A percentile compares a stretch with the other conserved stretches of the same genome.
Evolutionary conservation across 2,888 invertebrate genomes (phyloP).

Genomic region (Neoascia interrupta): DNA sequence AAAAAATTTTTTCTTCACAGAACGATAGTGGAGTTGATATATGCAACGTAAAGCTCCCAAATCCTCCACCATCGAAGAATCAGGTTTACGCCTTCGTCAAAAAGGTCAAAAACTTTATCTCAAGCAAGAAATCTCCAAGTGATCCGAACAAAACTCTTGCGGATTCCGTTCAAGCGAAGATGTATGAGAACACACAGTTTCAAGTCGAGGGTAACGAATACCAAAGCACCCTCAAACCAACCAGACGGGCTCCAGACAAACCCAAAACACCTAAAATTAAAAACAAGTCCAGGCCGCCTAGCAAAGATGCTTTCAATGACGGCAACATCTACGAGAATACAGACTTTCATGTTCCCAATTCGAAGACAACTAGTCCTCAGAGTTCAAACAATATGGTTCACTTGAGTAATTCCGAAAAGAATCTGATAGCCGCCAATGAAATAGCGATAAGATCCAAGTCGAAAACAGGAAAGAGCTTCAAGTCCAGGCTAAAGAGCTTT

Average conservation of each 20-base stretch:
- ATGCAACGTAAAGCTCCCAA: constrained; percentile 82
- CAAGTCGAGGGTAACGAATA: constrained; percentile 72
- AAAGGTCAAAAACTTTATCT: constrained; percentile 84
- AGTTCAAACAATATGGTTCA: constrained; percentile 19
- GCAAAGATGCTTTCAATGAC: no score
- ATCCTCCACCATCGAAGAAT: constrained; percentile 81
- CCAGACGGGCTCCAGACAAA: constrained; percentile 54
- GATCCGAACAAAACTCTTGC: constrained; percentile 66
- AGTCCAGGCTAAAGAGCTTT: constrained; percentile 83
- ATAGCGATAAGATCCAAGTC: constrained; percentile 78
- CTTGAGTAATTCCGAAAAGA: constrained; percentile 79
- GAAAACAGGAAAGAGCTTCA: constrained; percentile 81
- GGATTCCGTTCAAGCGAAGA: constrained; percentile 74
- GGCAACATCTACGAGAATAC: constrained; percentile 75
- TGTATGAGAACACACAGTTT: constrained; percentile 77
- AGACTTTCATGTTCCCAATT: constrained; percentile 72
- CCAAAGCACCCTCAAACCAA: constrained; percentile 70
- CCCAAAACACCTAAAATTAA: constrained; percentile 38
- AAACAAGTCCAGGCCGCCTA: no score
- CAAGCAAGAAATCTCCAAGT: constrained; percentile 77
- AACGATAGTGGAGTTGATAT: constrained; percentile 81
- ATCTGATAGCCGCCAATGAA: constrained; percentile 75
- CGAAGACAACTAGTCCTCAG: constrained; percentile 54
- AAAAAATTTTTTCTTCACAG: constrained; percentile 69
- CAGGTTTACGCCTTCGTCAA: constrained; percentile 86